Evolutionary conservation across 2,113 vertebrate genomes (phyloP), one percentile per base, ranked within the genome.

Genomic region (Camelus dromedarius): DNA sequence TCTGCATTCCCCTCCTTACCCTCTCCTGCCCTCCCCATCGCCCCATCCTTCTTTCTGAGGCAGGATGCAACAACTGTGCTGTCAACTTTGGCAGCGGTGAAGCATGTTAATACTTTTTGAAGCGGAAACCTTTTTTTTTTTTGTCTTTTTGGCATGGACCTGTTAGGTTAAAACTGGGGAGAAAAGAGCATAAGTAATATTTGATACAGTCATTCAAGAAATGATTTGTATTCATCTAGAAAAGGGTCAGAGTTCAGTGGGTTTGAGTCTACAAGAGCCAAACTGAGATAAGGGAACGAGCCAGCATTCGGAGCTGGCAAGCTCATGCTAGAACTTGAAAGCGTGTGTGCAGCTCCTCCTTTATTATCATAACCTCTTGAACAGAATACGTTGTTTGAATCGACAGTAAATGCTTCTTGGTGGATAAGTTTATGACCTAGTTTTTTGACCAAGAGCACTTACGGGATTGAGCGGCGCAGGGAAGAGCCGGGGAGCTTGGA

Each of bases 291-390:
- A 97, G 77, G 64, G 75, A 93, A 70, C 0, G 10, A 98, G 94
- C 67, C 86, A 83, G 0, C 76, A 84, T 98, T 96, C 86, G 67
- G 79, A 89, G 85, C 81, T 67, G 79, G 83, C 75, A 76, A 32
- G 4, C 7, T 42, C 90, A 26, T 50, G 96, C 93, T 54, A 26
- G 91, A 92, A 60, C 96, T 98, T 95, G 86, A 89, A 95, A 96
- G 77, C 35, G 3, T 0, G 11, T 79, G 97, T 95, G 60, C 73
- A 69, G 89, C 69, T 32, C 69, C 93, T 97, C 92, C 64, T 91
- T 97, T 98, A 97, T 98, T 98, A 96, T 98, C 98, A 35, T 98
- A 98, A 98, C 97, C 97, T 97, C 98, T 96, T 92, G 97, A 98
- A 97, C 96, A 97, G 97, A 97, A 96, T 81, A 94, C 70, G 77